Evolutionary conservation across 23 tunicate genomes (phyloP).

Genomic region (Halocynthia aurantium): DNA sequence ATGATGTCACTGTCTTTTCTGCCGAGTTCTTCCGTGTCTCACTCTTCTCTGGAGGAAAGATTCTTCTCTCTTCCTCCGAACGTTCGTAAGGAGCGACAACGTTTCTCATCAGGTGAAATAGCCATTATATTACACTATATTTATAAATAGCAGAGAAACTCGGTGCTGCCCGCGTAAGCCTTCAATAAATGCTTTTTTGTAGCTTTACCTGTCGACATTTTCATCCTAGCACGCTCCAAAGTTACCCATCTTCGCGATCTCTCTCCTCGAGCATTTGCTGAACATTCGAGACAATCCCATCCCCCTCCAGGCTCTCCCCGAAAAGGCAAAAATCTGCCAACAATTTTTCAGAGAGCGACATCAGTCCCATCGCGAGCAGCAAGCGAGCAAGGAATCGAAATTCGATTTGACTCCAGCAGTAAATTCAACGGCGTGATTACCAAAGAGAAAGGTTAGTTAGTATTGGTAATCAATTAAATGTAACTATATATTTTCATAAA

Average conservation of each 20-base stretch:
- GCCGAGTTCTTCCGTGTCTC: background rate
- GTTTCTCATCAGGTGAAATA: background rate
- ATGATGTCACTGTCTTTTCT: background rate
- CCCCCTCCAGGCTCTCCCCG: background rate
- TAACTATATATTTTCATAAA: too few species aligned
- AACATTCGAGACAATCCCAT: conserved; percentile 19
- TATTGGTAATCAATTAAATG: too few species aligned
- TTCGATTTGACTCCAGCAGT: background rate
- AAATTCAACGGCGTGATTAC: background rate
- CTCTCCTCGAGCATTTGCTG: conserved; percentile 6
- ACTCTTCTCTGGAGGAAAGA: conserved; percentile 12
- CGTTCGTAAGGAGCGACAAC: background rate
- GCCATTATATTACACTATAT: background rate
- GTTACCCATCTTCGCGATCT: conserved; percentile 19
- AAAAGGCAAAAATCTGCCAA: background rate
- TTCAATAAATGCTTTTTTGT: too few species aligned
- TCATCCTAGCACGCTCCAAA: conserved; percentile 9
- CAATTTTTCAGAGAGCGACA: background rate
- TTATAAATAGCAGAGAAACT: too few species aligned
- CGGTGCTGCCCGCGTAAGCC: too few species aligned
- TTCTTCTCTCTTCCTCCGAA: conserved; percentile 17
- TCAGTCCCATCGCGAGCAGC: background rate
- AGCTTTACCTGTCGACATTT: background rate
- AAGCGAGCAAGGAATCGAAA: background rate
- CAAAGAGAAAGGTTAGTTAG: background rate